Evolutionary conservation across 2,888 invertebrate genomes (phyloP).

Genomic region (Callosobruchus maculatus): DNA sequence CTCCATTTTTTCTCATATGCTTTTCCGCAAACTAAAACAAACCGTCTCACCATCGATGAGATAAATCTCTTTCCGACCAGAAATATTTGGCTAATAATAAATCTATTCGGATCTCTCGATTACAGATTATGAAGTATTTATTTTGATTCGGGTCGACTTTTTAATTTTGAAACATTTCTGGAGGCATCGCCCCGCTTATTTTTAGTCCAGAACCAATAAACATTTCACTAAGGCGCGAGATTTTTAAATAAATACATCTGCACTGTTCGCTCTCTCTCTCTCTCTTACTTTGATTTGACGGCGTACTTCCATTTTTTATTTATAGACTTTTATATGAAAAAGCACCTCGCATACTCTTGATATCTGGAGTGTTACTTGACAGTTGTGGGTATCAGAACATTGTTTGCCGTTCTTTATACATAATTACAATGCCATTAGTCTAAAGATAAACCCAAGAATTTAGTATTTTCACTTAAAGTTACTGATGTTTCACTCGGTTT

Average conservation of each 20-base stretch:
- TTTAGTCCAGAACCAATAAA: conserved; percentile 38
- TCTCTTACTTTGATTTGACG: conserved; percentile 20
- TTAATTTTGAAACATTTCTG: conserved; percentile 33
- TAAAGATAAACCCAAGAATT: too few species aligned
- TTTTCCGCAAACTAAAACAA: conserved; percentile 3
- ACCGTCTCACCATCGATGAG: conserved; percentile 7
- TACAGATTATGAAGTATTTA: conserved; percentile 35
- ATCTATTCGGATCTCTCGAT: conserved; percentile 9
- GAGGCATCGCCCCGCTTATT: conserved; percentile 29
- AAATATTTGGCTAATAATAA: conserved; percentile 26
- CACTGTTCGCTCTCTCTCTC: conserved; percentile 25
- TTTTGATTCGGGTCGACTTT: conserved; percentile 35
- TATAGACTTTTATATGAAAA: conserved; percentile 11
- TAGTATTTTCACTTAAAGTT: too few species aligned
- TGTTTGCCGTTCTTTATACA: too few species aligned
- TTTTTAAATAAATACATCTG: conserved; percentile 38
- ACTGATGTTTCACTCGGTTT: too few species aligned
- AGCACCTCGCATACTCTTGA: background rate
- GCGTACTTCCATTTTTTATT: conserved; percentile 25
- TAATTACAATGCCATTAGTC: too few species aligned
- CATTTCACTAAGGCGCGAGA: conserved; percentile 36
- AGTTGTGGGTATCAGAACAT: too few species aligned
- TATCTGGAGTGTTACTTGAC: background rate
- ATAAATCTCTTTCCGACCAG: conserved; percentile 13
- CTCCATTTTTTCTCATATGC: too few species aligned